Conservation (phyloP, 2,888 invertebrate genomes). For the Bugula neritina region DNA sequence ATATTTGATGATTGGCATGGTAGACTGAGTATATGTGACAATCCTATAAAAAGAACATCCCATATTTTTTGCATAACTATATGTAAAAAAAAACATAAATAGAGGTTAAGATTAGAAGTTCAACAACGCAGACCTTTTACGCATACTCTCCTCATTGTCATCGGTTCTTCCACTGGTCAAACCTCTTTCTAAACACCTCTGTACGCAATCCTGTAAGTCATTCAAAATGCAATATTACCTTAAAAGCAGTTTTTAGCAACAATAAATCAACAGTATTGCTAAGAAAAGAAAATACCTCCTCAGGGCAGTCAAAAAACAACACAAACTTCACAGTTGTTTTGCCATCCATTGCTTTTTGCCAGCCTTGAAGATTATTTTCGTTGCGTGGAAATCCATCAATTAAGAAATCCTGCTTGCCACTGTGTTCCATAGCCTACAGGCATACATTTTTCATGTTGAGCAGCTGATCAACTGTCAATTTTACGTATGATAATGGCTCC, state of each 20-base stretch:
- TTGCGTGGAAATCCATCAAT: slow-evolving; percentile 98
- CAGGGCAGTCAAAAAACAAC: slow-evolving; percentile 82
- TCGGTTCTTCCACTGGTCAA: slow-evolving; percentile 84
- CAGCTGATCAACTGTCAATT: too few relatives aligned
- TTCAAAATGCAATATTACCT: too few relatives aligned
- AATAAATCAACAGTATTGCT: not conserved
- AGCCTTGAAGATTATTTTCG: slow-evolving; percentile 90
- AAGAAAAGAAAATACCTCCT: slow-evolving; percentile 57
- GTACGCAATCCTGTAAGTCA: slow-evolving; percentile 63
- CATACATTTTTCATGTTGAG: not conserved
- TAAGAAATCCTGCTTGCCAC: slow-evolving; percentile 70
- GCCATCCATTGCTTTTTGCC: slow-evolving; percentile 74
- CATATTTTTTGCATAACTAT: not conserved
- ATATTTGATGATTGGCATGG: slow-evolving; percentile 81
- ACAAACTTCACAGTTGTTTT: slow-evolving; percentile 80
- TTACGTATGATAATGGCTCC: too few relatives aligned
- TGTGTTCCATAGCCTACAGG: slow-evolving; percentile 54
- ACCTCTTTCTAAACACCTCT: slow-evolving; percentile 79
- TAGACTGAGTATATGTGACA: slow-evolving; percentile 75
- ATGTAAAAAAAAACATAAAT: not conserved
- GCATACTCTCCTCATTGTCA: slow-evolving; percentile 82
- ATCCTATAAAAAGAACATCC: slow-evolving; percentile 55
- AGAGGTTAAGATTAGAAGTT: too few relatives aligned
- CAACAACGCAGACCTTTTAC: slow-evolving; percentile 72
- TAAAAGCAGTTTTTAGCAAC: too few relatives aligned